Percentiles rank a stretch among this genome's conserved stretches.
Evolutionary conservation across 92 coral and sea anemone genomes (phyloP).

Genomic region (Zoanthus sansibaricus): DNA sequence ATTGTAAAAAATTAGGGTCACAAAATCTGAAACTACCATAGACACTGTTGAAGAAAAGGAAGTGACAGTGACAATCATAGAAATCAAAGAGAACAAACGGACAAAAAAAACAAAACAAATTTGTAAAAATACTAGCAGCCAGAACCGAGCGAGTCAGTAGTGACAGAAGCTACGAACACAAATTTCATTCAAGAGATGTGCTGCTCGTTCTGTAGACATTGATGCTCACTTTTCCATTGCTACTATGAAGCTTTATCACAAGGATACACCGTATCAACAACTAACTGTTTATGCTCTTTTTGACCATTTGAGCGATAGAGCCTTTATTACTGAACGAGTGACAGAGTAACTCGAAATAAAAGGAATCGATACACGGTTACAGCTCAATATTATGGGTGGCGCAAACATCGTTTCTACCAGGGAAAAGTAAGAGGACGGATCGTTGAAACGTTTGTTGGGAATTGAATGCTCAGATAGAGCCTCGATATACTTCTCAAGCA

Average conservation of each 20-base stretch:
- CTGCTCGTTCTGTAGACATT: too few species aligned
- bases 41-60: background rate
- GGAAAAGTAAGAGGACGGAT: slow-evolving; percentile 40
- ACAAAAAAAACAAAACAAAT: background rate
- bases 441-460: slow-evolving; percentile 38
- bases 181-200: too few species aligned
- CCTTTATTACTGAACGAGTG: background rate
- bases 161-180: too few species aligned
- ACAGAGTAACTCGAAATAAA: slow-evolving; percentile 23
- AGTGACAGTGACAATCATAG: background rate
- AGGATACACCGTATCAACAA: background rate
- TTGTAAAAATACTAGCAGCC: background rate
- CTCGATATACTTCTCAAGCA: slow-evolving; percentile 48
- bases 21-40: background rate
- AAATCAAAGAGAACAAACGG: background rate
- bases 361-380: slow-evolving; percentile 44
- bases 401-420: slow-evolving; percentile 52
- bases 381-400: slow-evolving; percentile 58
- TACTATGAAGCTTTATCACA: too few species aligned
- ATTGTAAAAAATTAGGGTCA: background rate
- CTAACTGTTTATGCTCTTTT: too few species aligned
- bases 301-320: too few species aligned
- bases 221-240: too few species aligned
- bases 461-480: slow-evolving; percentile 28
- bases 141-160: background rate